Conservation (phyloP, 2,113 vertebrate genomes). For the Promerops cafer region DNA sequence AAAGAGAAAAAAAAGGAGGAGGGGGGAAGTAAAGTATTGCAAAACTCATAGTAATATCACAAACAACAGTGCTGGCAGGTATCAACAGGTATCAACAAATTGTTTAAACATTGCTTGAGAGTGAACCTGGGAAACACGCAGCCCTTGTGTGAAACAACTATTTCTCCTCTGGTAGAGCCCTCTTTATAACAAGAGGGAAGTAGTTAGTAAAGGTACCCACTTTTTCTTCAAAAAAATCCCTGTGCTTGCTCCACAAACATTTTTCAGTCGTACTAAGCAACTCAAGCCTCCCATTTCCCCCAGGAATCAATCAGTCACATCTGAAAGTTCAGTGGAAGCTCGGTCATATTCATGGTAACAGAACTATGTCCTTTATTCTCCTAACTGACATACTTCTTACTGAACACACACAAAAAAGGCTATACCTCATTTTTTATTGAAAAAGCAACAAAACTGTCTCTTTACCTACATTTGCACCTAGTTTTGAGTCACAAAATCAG, state of each 20-base stretch:
- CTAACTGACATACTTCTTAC: neutral
- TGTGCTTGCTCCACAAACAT: neutral
- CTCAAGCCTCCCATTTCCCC: neutral
- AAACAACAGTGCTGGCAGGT: neutral
- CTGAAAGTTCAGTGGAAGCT: neutral
- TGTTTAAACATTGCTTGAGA: neutral
- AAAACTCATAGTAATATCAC: neutral
- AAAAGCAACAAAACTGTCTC: neutral
- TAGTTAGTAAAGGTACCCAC: neutral
- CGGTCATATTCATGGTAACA: neutral
- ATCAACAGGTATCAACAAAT: neutral
- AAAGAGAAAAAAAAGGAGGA: rapidly evolving
- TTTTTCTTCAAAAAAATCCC: neutral
- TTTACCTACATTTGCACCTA: neutral
- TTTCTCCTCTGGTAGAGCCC: neutral
- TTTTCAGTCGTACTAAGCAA: neutral
- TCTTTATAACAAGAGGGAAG: neutral
- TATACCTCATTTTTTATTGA: neutral
- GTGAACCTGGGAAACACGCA: neutral
- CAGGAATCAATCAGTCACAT: neutral
- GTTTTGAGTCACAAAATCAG: neutral
- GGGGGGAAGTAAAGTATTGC: neutral
- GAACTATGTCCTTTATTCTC: neutral
- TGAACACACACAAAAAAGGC: neutral
- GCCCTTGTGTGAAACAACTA: neutral